A percentile compares a stretch with the other conserved stretches of the same genome.
Conservation (phyloP, 1,140 invertebrate genomes). For the Hestina assimilis region DNA sequence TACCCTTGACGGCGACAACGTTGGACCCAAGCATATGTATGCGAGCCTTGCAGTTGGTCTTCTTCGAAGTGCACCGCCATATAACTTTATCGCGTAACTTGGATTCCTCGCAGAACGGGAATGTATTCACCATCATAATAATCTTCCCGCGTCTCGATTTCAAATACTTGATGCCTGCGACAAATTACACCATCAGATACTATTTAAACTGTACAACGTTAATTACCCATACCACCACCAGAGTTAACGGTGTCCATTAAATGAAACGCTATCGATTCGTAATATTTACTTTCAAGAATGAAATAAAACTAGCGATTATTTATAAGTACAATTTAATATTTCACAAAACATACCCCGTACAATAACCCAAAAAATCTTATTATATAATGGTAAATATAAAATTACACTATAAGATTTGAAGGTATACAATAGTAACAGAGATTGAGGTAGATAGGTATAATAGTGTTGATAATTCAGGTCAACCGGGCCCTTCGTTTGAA, state of each 20-base stretch:
- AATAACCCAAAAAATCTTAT: constrained; percentile 72
- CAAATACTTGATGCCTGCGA: constrained; percentile 74
- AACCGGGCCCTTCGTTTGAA: constrained; percentile 32
- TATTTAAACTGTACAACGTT: constrained; percentile 16
- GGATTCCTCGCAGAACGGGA: constrained; percentile 77
- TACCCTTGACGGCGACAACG: constrained; percentile 73
- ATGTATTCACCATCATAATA: constrained; percentile 78
- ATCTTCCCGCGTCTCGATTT: constrained; percentile 75
- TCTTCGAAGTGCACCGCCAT: constrained; percentile 77
- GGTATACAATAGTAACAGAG: constrained; percentile 57
- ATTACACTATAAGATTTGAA: constrained; percentile 69
- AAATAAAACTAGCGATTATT: constrained; percentile 70
- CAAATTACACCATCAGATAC: constrained; percentile 52
- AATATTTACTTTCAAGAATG: neutral
- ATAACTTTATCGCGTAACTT: constrained; percentile 75
- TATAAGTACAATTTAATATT: constrained; percentile 78
- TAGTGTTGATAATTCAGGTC: constrained; percentile 41
- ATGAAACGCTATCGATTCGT: constrained; percentile 41
- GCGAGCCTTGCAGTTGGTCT: constrained; percentile 75
- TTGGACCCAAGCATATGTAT: constrained; percentile 74
- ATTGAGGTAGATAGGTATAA: constrained; percentile 64
- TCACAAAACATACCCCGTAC: constrained; percentile 76
- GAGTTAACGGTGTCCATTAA: constrained; percentile 15
- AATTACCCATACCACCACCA: constrained; percentile 31
- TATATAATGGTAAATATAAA: constrained; percentile 72